Evolutionary conservation across 2,888 invertebrate species (phyloP).

Genomic region (Mesorhabditis belari): DNA sequence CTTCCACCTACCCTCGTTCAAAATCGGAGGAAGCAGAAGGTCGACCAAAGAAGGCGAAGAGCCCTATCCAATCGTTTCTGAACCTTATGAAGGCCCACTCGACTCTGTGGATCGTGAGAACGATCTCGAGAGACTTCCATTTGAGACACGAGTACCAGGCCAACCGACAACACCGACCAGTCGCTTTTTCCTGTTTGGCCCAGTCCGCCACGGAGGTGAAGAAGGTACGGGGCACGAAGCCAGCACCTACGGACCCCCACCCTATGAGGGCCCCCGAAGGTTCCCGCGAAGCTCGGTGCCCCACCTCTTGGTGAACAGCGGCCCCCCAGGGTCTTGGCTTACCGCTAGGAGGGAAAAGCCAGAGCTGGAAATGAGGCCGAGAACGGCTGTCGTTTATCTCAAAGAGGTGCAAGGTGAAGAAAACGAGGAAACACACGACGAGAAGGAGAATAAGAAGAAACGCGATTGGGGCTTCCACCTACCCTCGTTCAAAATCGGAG

Average conservation of each 20-base stretch:
- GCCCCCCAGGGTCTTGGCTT: constrained; percentile 9
- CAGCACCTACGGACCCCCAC: too few species aligned
- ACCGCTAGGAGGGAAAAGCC: constrained; percentile 6
- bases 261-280: constrained; percentile 8
- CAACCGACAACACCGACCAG: background rate
- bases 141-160: too few species aligned
- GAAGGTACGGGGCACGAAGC: background rate
- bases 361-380: constrained; percentile 2
- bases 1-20: background rate
- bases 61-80: background rate
- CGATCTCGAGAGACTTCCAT: constrained; percentile 3
- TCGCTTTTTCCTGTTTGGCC: background rate
- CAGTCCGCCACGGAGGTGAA: background rate
- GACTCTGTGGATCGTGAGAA: background rate
- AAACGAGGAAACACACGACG: background rate
- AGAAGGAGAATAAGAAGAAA: constrained; percentile 2
- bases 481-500: background rate
- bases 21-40: constrained; percentile 8
- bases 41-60: background rate
- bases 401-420: background rate
- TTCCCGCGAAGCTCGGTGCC: too few species aligned
- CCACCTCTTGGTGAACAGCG: constrained; percentile 11
- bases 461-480: background rate
- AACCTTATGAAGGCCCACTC: constrained; percentile 8
- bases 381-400: constrained; percentile 7